Conservation (phyloP, 2,888 invertebrate species). For the Pandemis heparana region DNA sequence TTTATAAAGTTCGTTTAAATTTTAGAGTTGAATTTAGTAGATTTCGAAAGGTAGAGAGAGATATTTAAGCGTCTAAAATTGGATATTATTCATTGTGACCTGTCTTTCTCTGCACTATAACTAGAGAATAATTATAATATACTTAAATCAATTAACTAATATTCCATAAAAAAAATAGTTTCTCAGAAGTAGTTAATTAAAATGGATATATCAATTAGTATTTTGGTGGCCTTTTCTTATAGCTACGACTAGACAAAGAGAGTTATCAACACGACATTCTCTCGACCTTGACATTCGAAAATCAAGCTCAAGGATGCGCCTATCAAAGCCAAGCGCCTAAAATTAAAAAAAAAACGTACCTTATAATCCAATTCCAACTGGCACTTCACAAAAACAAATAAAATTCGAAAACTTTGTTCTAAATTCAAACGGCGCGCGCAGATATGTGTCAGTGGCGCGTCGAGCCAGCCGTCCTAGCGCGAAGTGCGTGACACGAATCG, state of each 20-base stretch:
- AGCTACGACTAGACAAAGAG: slow-evolving; percentile 13
- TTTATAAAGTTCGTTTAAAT: too few species aligned
- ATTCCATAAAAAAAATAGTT: too few species aligned
- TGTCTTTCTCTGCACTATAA: too few species aligned
- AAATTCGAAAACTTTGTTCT: slow-evolving; percentile 61
- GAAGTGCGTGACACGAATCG: slow-evolving; percentile 71
- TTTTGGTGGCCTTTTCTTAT: neutral
- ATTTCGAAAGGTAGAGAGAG: too few species aligned
- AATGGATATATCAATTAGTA: neutral
- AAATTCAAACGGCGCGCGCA: slow-evolving; percentile 82
- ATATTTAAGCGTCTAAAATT: too few species aligned
- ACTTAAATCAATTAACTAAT: too few species aligned
- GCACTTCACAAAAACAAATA: slow-evolving; percentile 55
- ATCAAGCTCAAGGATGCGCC: slow-evolving; percentile 1
- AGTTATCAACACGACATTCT: slow-evolving; percentile 10
- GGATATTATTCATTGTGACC: too few species aligned
- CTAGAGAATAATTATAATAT: too few species aligned
- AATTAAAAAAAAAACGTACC: slow-evolving; percentile 28
- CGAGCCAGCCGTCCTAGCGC: slow-evolving; percentile 78
- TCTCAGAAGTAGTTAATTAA: too few species aligned
- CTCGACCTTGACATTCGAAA: slow-evolving; percentile 20
- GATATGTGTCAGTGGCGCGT: slow-evolving; percentile 85
- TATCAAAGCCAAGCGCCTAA: neutral
- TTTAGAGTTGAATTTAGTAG: too few species aligned
- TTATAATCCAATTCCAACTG: slow-evolving; percentile 52